A percentile compares a stretch with the other conserved stretches of the same genome.
Evolutionary conservation across 2,797 vertebrate species (phyloP).

Genomic region (Eutrigla gurnardus): DNA sequence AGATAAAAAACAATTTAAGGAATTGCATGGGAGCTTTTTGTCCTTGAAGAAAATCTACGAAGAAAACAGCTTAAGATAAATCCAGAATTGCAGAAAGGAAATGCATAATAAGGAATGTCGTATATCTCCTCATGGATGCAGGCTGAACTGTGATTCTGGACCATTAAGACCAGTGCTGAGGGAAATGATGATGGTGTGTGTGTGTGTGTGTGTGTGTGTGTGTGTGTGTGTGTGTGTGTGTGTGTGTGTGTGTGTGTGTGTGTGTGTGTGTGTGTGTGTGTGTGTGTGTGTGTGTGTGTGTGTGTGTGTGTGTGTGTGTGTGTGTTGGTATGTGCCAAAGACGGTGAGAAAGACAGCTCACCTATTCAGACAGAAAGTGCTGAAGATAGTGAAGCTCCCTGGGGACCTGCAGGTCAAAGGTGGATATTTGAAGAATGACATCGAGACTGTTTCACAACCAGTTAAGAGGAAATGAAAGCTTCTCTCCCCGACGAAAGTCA

Average conservation of each 20-base stretch:
- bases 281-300: conserved; percentile 6
- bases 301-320: conserved; percentile 5
- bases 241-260: conserved; percentile 8
- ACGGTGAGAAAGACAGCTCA: conserved; percentile 22
- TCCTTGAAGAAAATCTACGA: neutral
- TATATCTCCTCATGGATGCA: neutral
- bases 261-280: conserved; percentile 13
- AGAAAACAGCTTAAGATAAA: neutral
- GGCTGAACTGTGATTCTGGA: conserved; percentile 27
- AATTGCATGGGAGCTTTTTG: neutral
- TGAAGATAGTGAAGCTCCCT: too few relatives aligned
- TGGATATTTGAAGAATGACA: too few relatives aligned
- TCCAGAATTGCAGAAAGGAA: neutral
- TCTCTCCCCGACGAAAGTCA: too few relatives aligned
- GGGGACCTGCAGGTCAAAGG: too few relatives aligned
- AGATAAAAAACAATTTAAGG: neutral
- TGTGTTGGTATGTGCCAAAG: conserved; percentile 5
- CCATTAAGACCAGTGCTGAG: conserved; percentile 38
- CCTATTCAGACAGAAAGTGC: conserved; percentile 4
- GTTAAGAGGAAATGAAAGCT: too few relatives aligned
- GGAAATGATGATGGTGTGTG: conserved; percentile 40
- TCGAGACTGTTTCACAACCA: too few relatives aligned
- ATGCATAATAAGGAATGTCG: neutral
- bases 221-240: conserved; percentile 11
- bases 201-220: conserved; percentile 8